Percentiles rank a stretch among this genome's conserved stretches.
phyloP scores from a whole-genome alignment of 2,888 invertebrate species.

The Pogonocherus hispidulus region DNA sequence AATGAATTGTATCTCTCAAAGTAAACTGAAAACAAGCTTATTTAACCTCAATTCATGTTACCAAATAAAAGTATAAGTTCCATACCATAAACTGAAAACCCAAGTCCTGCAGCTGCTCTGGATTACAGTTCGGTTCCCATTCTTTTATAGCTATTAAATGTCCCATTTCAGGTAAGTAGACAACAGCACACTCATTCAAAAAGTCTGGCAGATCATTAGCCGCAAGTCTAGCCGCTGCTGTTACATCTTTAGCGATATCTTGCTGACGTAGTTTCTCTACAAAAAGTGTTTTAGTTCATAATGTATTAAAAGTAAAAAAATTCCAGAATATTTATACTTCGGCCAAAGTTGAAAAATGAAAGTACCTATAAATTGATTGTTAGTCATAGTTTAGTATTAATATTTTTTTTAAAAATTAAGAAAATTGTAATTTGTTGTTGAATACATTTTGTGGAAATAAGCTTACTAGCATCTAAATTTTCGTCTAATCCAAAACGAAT shows the following conservation, averaged over 20 bases:
- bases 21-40: conserved; percentile 61
- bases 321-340: too few relatives aligned
- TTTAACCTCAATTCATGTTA: not conserved
- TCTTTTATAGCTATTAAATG: conserved; percentile 83
- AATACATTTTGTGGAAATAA: too few relatives aligned
- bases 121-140: conserved; percentile 73
- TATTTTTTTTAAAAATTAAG: too few relatives aligned
- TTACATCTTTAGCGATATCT: conserved; percentile 80
- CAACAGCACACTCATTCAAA: conserved; percentile 77
- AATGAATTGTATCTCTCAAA: conserved; percentile 62
- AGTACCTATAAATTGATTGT: too few relatives aligned
- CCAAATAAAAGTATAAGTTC: conserved; percentile 6
- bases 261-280: conserved; percentile 80
- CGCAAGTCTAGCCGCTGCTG: conserved; percentile 80
- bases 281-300: conserved; percentile 39
- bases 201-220: conserved; percentile 77
- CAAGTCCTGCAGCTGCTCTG: conserved; percentile 74
- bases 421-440: too few relatives aligned
- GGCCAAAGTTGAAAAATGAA: too few relatives aligned
- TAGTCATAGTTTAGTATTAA: too few relatives aligned
- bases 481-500: conserved; percentile 83
- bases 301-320: too few relatives aligned
- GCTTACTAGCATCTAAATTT: conserved; percentile 80
- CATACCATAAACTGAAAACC: conserved; percentile 81
- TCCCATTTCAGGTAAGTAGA: conserved; percentile 83